phyloP scores from a whole-genome alignment of 2,888 invertebrate species.

The Priocnemis perturbator region DNA sequence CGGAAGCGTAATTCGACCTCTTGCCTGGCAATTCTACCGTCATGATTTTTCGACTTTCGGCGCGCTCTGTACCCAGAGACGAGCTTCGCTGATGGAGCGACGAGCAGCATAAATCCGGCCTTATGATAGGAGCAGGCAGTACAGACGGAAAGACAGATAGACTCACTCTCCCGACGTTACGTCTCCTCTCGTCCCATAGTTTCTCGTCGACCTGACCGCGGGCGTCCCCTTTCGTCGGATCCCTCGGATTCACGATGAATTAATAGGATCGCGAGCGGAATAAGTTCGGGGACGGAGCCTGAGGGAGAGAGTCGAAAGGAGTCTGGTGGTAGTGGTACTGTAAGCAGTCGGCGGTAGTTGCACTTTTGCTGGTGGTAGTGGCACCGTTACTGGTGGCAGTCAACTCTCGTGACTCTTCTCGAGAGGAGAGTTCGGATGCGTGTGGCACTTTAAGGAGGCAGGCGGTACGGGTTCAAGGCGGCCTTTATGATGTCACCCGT shows the following conservation, averaged over 20 bases:
- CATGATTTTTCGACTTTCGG: not conserved
- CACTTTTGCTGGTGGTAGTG: conserved; percentile 8
- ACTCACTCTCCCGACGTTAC: not conserved
- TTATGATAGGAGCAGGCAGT: too few relatives aligned
- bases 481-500: conserved; percentile 27
- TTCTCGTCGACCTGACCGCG: conserved; percentile 28
- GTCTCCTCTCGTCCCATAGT: conserved; percentile 12
- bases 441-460: too few relatives aligned
- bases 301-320: too few relatives aligned
- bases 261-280: conserved; percentile 58
- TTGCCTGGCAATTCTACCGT: not conserved
- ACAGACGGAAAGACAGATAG: conserved; percentile 10
- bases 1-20: not conserved
- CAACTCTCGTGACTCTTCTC: too few relatives aligned
- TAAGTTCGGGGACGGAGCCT: conserved; percentile 32
- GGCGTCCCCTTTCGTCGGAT: conserved; percentile 35
- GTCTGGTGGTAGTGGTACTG: too few relatives aligned
- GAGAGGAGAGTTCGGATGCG: too few relatives aligned
- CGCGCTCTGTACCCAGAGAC: not conserved
- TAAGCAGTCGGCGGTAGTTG: too few relatives aligned
- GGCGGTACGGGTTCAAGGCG: conserved; percentile 13
- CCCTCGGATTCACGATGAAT: conserved; percentile 55
- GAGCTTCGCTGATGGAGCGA: too few relatives aligned
- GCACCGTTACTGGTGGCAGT: conserved; percentile 1
- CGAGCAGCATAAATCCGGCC: conserved; percentile 5